phyloP scores from a whole-genome alignment of 2,888 invertebrate species.

The Alentia gelatinosa region DNA sequence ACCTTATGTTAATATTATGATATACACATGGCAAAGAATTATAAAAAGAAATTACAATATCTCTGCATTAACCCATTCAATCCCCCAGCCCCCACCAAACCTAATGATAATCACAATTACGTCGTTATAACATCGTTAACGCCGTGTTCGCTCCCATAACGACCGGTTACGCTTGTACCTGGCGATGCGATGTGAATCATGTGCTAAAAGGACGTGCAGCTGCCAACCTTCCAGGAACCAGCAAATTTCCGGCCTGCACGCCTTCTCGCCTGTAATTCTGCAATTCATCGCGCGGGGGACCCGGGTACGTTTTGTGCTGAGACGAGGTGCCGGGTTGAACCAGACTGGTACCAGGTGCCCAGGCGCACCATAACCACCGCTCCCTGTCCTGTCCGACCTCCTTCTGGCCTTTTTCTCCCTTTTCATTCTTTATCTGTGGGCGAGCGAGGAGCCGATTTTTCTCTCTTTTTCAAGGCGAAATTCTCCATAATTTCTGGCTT shows the following conservation, averaged over 20 bases:
- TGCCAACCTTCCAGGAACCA: background rate
- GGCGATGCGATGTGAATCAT: background rate
- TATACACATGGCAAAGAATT: too few species aligned
- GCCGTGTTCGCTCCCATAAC: background rate
- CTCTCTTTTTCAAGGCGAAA: background rate
- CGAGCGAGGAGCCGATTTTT: too few species aligned
- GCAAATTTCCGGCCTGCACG: background rate
- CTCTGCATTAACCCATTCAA: background rate
- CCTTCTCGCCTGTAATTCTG: background rate
- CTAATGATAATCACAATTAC: background rate
- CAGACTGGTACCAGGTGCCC: background rate
- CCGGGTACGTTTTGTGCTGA: background rate
- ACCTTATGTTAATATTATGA: too few species aligned
- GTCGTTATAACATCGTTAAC: background rate
- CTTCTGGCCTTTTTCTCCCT: background rate
- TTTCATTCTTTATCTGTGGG: too few species aligned
- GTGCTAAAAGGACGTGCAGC: background rate
- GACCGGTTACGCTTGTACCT: background rate
- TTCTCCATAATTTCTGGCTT: background rate
- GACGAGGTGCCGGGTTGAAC: background rate
- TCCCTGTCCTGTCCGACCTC: too few species aligned
- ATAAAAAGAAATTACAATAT: too few species aligned
- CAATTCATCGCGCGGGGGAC: background rate
- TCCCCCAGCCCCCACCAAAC: background rate
- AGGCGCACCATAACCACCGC: background rate